Percentiles rank a stretch among this genome's conserved stretches.
Conservation (phyloP, 2,797 vertebrate genomes). For the Parauchenoglanis ngamensis region DNA sequence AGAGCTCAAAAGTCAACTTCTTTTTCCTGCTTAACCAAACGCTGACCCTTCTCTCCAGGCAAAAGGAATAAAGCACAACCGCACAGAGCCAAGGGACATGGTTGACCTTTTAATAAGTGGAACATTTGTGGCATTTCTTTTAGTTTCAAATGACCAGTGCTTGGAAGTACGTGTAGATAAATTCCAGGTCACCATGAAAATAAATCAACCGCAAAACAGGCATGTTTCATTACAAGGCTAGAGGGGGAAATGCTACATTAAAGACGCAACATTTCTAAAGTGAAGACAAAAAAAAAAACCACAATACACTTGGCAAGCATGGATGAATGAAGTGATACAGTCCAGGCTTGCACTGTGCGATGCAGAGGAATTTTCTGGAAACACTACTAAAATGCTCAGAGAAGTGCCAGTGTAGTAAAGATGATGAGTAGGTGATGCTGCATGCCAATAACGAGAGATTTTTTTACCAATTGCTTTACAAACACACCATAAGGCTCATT, state of each 20-base stretch:
- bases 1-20: slow-evolving; percentile 46
- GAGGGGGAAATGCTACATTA: slow-evolving; percentile 44
- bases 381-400: not conserved
- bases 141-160: slow-evolving; percentile 48
- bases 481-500: not conserved
- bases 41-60: slow-evolving; percentile 48
- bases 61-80: slow-evolving; percentile 43
- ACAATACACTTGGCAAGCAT: slow-evolving; percentile 28
- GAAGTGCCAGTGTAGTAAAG: slow-evolving; percentile 16
- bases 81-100: slow-evolving; percentile 25
- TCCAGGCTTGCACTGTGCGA: slow-evolving; percentile 14
- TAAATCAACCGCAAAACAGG: slow-evolving; percentile 49
- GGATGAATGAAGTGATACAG: slow-evolving; percentile 1
- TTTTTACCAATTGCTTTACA: not conserved
- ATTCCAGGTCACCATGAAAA: slow-evolving; percentile 43
- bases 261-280: slow-evolving; percentile 37
- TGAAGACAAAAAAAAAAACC: not conserved
- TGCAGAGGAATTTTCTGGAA: not conserved
- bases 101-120: slow-evolving; percentile 45
- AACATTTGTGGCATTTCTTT: slow-evolving; percentile 48
- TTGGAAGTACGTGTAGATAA: slow-evolving; percentile 27
- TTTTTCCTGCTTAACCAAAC: slow-evolving; percentile 48
- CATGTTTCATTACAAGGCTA: slow-evolving; percentile 51
- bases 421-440: slow-evolving; percentile 7
- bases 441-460: not conserved